Conservation (phyloP, 2,797 vertebrate genomes). For the Anabacerthia variegaticeps region DNA sequence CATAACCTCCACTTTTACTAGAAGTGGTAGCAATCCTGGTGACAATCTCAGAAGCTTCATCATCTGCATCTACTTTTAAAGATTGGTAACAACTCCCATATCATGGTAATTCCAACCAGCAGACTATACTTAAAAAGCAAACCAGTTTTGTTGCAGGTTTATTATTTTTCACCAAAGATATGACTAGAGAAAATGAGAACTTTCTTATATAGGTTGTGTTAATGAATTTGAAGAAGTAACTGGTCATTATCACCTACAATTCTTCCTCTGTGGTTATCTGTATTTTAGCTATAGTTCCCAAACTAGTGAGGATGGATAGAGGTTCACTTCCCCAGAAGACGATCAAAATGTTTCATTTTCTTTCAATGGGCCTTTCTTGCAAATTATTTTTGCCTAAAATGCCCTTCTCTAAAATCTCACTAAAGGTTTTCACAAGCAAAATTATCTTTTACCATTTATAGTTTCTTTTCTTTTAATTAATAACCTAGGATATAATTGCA, state of each 20-base stretch:
- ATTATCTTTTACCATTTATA: constrained; percentile 42
- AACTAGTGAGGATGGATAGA: not conserved
- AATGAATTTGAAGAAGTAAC: not conserved
- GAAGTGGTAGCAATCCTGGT: not conserved
- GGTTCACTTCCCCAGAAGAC: not conserved
- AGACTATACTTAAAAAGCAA: not conserved
- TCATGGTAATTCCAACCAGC: not conserved
- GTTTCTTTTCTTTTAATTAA: constrained; percentile 50
- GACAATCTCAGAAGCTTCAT: not conserved
- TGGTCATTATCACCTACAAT: not conserved
- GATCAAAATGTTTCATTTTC: constrained; percentile 35
- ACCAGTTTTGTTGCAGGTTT: not conserved
- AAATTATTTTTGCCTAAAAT: constrained; percentile 34
- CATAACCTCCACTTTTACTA: not conserved
- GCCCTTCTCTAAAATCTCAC: constrained; percentile 23
- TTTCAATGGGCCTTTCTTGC: constrained; percentile 10
- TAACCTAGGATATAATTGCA: constrained; percentile 33
- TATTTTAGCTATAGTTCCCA: not conserved
- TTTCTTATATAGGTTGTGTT: not conserved
- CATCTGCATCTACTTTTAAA: not conserved
- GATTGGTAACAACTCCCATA: not conserved
- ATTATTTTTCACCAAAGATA: not conserved
- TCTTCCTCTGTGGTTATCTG: not conserved
- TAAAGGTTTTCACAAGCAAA: constrained; percentile 14
- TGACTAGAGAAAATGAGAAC: not conserved